A percentile compares a stretch with the other conserved stretches of the same genome.
These are phyloP conservation scores for Tineola bisselliella DNA, from an alignment of 2,888 invertebrate genomes.

Conservation along the genomic window DNA sequence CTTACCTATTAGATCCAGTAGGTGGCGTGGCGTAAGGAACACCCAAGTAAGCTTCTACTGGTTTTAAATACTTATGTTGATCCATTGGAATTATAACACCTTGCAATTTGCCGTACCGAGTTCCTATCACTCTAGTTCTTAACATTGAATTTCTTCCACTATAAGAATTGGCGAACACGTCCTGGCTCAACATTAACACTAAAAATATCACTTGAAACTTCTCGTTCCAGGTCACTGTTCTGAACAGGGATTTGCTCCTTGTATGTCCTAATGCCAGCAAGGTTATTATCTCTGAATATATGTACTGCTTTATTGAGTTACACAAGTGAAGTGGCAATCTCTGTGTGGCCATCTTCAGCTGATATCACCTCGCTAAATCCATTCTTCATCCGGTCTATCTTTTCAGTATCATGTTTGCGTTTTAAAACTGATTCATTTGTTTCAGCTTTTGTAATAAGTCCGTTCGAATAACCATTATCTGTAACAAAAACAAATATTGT, in stretches of 20 bases:
- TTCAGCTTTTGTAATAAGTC: background rate
- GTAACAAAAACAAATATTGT: background rate
- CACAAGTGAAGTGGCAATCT: conserved; percentile 59
- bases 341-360: conserved; percentile 55
- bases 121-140: conserved; percentile 82
- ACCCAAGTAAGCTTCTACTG: conserved; percentile 83
- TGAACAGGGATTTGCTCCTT: conserved; percentile 19
- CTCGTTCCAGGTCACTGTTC: conserved; percentile 25
- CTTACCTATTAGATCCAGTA: conserved; percentile 78
- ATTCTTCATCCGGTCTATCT: conserved; percentile 37
- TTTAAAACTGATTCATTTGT: background rate
- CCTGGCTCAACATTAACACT: conserved; percentile 40
- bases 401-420: conserved; percentile 7
- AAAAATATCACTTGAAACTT: conserved; percentile 40
- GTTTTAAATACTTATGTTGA: conserved; percentile 77
- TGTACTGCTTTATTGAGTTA: conserved; percentile 61
- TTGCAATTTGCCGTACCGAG: conserved; percentile 85
- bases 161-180: conserved; percentile 48
- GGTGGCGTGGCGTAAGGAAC: conserved; percentile 91
- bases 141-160: conserved; percentile 72
- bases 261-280: conserved; percentile 14
- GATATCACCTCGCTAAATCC: conserved; percentile 59
- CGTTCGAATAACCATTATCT: background rate
- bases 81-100: conserved; percentile 84
- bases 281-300: background rate